A percentile compares a stretch with the other conserved stretches of the same genome.
phyloP scores from a whole-genome alignment of 1,140 invertebrate genomes.

The Drosophila kohkoa region DNA sequence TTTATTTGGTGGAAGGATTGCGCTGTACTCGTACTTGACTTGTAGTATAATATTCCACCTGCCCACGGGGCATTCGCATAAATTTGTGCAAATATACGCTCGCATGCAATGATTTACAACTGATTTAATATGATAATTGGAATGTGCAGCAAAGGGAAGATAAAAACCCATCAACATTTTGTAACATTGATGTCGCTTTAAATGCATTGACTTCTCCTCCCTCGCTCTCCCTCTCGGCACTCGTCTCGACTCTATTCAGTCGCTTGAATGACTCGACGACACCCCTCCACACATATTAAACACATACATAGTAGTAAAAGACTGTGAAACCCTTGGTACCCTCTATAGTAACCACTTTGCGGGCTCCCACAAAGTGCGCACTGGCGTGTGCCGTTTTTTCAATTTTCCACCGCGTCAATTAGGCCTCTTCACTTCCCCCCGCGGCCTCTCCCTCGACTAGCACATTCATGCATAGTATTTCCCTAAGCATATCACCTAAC shows the following conservation, averaged over 20 bases:
- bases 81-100: constrained; percentile 71
- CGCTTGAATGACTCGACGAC: constrained; percentile 17
- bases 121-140: constrained; percentile 80
- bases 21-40: not conserved
- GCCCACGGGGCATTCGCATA: constrained; percentile 13
- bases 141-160: constrained; percentile 58
- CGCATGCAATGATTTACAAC: constrained; percentile 71
- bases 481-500: constrained; percentile 51
- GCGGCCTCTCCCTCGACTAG: not conserved
- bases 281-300: no score
- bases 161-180: constrained; percentile 47
- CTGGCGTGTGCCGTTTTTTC: constrained; percentile 49
- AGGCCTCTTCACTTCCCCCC: constrained; percentile 45
- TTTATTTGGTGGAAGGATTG: constrained; percentile 64
- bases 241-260: constrained; percentile 13
- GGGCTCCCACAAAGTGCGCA: constrained; percentile 28
- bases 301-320: not conserved
- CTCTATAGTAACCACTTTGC: constrained; percentile 32
- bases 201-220: constrained; percentile 58
- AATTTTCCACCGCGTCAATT: constrained; percentile 72
- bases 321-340: not conserved
- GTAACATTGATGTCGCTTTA: constrained; percentile 52
- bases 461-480: constrained; percentile 27
- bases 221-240: not conserved
- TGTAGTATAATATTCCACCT: constrained; percentile 12